Percentiles rank a stretch among this genome's conserved stretches.
phyloP scores from a whole-genome alignment of 2,888 invertebrate genomes.

The Papilio gigon region DNA sequence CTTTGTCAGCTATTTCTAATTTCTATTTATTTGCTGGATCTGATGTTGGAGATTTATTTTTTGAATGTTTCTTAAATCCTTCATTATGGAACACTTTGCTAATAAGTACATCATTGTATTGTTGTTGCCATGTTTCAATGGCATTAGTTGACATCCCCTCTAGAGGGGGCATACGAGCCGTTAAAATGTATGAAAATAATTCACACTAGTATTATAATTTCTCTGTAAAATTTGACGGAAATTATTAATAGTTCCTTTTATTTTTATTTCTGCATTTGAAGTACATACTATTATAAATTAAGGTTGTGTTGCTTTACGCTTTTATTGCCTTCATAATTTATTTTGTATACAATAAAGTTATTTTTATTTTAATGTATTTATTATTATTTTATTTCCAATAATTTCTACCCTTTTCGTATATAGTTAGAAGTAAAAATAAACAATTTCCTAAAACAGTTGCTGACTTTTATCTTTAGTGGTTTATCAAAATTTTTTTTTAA shows the following conservation, averaged over 20 bases:
- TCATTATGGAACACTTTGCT: constrained; percentile 62
- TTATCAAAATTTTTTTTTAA: neutral
- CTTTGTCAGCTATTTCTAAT: constrained; percentile 91
- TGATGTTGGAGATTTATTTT: constrained; percentile 87
- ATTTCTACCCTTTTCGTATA: neutral
- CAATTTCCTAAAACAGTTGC: too few relatives aligned
- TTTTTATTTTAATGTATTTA: neutral
- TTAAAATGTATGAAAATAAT: constrained; percentile 7
- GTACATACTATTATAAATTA: constrained; percentile 36
- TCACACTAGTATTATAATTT: constrained; percentile 49
- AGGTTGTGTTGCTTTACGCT: constrained; percentile 34
- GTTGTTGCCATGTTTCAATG: constrained; percentile 76
- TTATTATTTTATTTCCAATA: neutral
- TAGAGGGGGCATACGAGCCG: constrained; percentile 51
- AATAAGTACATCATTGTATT: constrained; percentile 65
- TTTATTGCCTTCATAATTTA: constrained; percentile 32
- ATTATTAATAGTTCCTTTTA: constrained; percentile 38
- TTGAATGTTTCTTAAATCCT: constrained; percentile 80
- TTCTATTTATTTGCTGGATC: constrained; percentile 92
- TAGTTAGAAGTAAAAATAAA: neutral
- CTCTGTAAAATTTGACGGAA: constrained; percentile 40
- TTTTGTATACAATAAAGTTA: constrained; percentile 32
- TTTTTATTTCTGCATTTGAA: constrained; percentile 27
- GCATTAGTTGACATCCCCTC: constrained; percentile 68
- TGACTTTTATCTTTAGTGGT: too few relatives aligned